Base-by-base conservation (phyloP, 1,140 invertebrate species). In the Phortica variegata region DNA sequence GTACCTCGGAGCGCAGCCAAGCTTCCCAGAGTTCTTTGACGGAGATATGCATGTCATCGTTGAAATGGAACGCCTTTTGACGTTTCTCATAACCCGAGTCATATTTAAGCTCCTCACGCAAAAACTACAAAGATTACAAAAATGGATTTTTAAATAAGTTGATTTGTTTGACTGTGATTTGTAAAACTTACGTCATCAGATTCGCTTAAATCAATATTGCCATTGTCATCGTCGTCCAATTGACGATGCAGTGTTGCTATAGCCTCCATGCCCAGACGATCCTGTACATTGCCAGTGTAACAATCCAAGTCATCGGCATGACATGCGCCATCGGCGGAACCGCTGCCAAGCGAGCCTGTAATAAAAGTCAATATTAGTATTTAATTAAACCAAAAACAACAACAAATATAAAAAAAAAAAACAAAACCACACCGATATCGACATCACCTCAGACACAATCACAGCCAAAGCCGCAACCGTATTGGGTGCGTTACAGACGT, bases 1-100 rank as follows among this genome's bases (percentile, higher is more conserved):
- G 63, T 65, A 87, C 89, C 81, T 92, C 90, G 16, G 92, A 96
- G 47, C 87, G 81, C 37, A 92, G 81, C 95, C 95, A 98, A 7
- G 90, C 87, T 73, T 92, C 87, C 94, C 94, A 97, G 17, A 97
- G 79, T 78, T 97, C 95, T 71, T 90, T 87, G 38, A 95, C 92
- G 9, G 91, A 94, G 56, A 98, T 94, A 65, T 94, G 90, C 84
- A 91, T 95, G 75, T 97, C 94, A 79, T 96, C 92, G 75, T 95
- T 92, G 56, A 88, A 87, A 82, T 98, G 95, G 77, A 97, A 97
- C 18, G 87, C 89, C 57, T 88, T 87, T 72, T 95, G 91, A 46
- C 93, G 83, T 63, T 89, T 86, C 75, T 95, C 91, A 60, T 93
- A 90, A 0, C 92, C 92, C 56, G 91, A 89, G 77, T 93, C 90